Evolutionary conservation across 1,140 invertebrate genomes (phyloP), one percentile per base, ranked within the genome.

Genomic region (Diorhabda elongata): DNA sequence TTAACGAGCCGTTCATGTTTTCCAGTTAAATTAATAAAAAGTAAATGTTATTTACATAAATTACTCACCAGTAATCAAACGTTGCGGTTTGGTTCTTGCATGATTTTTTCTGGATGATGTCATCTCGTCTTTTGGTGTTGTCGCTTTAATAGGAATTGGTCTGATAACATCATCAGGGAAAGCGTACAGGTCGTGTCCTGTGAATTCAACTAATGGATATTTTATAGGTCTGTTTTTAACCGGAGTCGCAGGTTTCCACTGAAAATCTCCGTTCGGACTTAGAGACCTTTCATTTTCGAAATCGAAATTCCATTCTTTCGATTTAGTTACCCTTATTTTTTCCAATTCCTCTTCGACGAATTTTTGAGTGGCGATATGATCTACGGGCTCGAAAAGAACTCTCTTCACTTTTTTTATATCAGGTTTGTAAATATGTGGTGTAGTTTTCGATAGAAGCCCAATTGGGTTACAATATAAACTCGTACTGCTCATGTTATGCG

Each of bases 281-380:
- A 73, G 66, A 4, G 81, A 80, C 43, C 61, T 58, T 57, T 79
- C 81, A 2, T 68, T 62, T 44, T 74, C 52, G 66, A 83, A 83
- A 71, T 83, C 78, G 67, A 82, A 82, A 66, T 81, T 82, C 81
- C 81, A 83, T 6, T 75, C 73, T 57, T 78, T 74, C 4, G 76
- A 73, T 62, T 81, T 75, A 5, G 69, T 74, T 4, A 66, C 61
- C 0, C 69, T 66, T 3, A 81, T 74, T 60, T 77, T 74, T 42
- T 75, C 72, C 59, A 83, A 62, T 64, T 83, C 80, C 2, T 75
- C 64, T 3, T 81, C 74, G 3, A 83, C 73, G 69, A 83, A 81
- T 56, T 75, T 74, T 64, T 78, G 67, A 6, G 77, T 79, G 26
- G 82, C 81, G n/a, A 79, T 79, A 63, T 78, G 81, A 64, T 83